Conservation (phyloP, 2,797 vertebrate genomes). For the Sebastes melanostomus region DNA sequence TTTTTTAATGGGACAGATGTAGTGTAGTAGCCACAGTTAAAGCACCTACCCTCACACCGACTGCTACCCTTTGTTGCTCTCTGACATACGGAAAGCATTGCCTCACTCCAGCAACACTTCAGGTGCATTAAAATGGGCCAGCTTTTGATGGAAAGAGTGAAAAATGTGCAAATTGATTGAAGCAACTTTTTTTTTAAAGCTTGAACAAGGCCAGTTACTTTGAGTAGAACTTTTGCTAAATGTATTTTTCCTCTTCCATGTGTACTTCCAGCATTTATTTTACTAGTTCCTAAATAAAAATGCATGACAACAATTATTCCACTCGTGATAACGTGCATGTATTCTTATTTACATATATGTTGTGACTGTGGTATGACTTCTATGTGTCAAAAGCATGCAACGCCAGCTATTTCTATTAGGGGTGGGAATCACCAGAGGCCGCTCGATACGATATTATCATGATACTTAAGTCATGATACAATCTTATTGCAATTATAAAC, state of each 20-base stretch:
- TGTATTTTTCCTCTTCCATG: neutral
- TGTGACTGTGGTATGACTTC: neutral
- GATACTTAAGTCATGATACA: too few relatives aligned
- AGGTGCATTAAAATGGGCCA: neutral
- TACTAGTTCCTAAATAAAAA: neutral
- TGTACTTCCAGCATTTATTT: neutral
- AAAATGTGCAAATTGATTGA: slow-evolving; percentile 2
- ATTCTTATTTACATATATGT: neutral
- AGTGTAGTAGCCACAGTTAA: slow-evolving; percentile 38
- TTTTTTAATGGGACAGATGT: slow-evolving; percentile 23
- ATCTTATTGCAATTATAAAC: too few relatives aligned
- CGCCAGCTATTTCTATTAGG: too few relatives aligned
- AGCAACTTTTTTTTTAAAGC: neutral
- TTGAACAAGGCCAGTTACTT: neutral
- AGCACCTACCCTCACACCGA: slow-evolving; percentile 12
- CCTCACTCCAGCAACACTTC: slow-evolving; percentile 10
- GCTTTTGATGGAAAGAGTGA: neutral
- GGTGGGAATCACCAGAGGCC: too few relatives aligned
- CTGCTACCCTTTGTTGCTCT: neutral
- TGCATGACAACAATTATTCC: neutral
- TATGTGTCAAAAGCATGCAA: neutral
- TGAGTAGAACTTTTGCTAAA: neutral
- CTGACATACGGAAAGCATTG: slow-evolving; percentile 1
- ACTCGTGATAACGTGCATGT: neutral
- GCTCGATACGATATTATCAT: too few relatives aligned